These are phyloP conservation scores for Amphipyra berbera DNA, from an alignment of 2,888 invertebrate species.

Conservation along the genomic window DNA sequence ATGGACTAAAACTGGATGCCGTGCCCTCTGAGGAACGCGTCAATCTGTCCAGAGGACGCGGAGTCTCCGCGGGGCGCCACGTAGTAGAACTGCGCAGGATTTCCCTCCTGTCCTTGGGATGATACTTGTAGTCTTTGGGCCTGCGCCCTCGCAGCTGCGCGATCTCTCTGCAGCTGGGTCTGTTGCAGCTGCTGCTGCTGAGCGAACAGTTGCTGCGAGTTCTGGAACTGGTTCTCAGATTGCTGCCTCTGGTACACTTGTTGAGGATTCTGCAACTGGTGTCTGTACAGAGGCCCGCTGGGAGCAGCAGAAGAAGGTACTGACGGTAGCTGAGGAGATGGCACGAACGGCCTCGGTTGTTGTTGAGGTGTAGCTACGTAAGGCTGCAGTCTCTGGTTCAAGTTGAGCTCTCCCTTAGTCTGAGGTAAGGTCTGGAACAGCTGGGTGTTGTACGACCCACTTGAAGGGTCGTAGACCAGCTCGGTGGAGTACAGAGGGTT, in stretches of 20 bases:
- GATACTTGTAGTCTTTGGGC: constrained; percentile 79
- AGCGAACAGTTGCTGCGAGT: constrained; percentile 91
- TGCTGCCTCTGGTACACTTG: constrained; percentile 91
- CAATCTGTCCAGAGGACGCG: constrained; percentile 92
- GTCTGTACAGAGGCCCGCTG: constrained; percentile 85
- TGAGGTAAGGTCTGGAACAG: constrained; percentile 94
- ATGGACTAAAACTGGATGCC: constrained; percentile 90
- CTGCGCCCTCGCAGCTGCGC: constrained; percentile 88
- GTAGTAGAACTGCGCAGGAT: constrained; percentile 88
- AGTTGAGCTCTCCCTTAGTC: constrained; percentile 92
- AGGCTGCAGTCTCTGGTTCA: constrained; percentile 94
- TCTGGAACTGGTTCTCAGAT: constrained; percentile 90
- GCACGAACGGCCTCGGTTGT: constrained; percentile 88
- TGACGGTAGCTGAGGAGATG: constrained; percentile 90
- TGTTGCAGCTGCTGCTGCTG: constrained; percentile 93
- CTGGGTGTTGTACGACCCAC: constrained; percentile 94
- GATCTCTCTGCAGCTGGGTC: constrained; percentile 90
- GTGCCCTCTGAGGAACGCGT: constrained; percentile 94
- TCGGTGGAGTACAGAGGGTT: constrained; percentile 94
- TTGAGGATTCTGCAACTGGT: constrained; percentile 85
- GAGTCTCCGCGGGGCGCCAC: constrained; percentile 89
- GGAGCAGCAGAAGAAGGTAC: constrained; percentile 76
- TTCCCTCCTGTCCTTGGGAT: constrained; percentile 75
- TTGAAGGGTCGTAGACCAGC: constrained; percentile 93
- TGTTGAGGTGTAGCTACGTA: constrained; percentile 91